These are phyloP conservation scores for Sebastiscus albofasciatus DNA, from an alignment of 2,797 vertebrate genomes.

Conservation along the genomic window DNA sequence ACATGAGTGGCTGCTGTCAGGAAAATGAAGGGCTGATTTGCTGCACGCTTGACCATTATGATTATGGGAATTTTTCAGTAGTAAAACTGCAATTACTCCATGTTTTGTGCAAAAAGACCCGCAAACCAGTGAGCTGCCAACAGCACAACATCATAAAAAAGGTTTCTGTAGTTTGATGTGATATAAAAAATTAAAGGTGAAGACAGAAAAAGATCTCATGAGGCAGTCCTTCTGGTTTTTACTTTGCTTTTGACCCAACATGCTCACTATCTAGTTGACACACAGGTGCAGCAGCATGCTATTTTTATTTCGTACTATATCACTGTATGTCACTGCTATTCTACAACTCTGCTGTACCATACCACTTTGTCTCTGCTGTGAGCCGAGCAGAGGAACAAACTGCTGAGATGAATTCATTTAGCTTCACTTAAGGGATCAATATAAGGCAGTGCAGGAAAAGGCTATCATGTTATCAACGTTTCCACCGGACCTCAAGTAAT, in stretches of 20 bases:
- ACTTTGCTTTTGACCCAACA: neutral
- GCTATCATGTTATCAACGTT: neutral
- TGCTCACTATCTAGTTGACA: neutral
- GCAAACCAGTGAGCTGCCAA: neutral
- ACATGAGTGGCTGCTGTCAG: neutral
- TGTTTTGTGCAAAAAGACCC: neutral
- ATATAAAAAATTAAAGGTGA: no score
- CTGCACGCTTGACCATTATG: neutral
- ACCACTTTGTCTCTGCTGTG: neutral
- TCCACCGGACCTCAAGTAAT: neutral
- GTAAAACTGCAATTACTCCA: neutral
- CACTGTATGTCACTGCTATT: neutral
- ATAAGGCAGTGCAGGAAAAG: neutral
- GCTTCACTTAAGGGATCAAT: neutral
- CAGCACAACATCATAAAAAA: neutral
- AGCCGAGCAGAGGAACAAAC: constrained; percentile 6
- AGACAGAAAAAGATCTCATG: neutral
- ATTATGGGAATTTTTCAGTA: neutral
- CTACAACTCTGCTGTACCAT: neutral
- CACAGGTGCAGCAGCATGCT: neutral
- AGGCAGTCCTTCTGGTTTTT: neutral
- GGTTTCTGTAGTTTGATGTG: neutral
- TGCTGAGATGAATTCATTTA: neutral
- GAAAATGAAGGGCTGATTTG: neutral
- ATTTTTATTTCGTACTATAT: neutral